These are phyloP conservation scores for Notoglanidium macrostoma DNA, from an alignment of 2,797 vertebrate genomes.

Conservation along the genomic window DNA sequence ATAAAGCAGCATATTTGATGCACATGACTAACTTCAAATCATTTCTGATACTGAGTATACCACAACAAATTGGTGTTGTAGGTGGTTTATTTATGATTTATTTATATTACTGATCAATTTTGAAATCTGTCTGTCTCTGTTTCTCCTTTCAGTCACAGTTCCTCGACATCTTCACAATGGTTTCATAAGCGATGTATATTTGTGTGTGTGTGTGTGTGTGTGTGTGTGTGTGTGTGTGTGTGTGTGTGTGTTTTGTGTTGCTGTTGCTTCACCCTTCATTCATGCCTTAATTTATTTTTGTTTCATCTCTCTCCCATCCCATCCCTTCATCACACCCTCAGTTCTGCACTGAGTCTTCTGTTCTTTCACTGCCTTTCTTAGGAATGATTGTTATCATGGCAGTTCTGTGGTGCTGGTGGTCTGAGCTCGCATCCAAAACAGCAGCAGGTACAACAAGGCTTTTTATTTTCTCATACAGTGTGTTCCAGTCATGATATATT, in stretches of 20 bases:
- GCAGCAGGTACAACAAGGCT: constrained; percentile 77
- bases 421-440: constrained; percentile 86
- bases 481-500: not conserved
- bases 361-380: constrained; percentile 90
- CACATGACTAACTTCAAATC: not conserved
- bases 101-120: not conserved
- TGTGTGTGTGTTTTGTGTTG: constrained; percentile 16
- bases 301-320: constrained; percentile 22
- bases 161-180: constrained; percentile 7
- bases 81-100: not conserved
- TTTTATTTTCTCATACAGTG: not conserved
- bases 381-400: constrained; percentile 91
- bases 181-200: constrained; percentile 6
- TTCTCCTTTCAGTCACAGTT: constrained; percentile 1
- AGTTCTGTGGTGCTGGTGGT: constrained; percentile 92
- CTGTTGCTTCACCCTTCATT: constrained; percentile 47
- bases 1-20: not conserved
- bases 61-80: not conserved
- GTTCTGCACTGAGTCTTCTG: constrained; percentile 81
- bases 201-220: constrained; percentile 24
- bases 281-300: constrained; percentile 14
- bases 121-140: not conserved
- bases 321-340: constrained; percentile 69
- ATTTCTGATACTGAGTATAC: not conserved
- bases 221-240: constrained; percentile 46